phyloP scores from a whole-genome alignment of 2,113 vertebrate genomes.

The Charina bottae region DNA sequence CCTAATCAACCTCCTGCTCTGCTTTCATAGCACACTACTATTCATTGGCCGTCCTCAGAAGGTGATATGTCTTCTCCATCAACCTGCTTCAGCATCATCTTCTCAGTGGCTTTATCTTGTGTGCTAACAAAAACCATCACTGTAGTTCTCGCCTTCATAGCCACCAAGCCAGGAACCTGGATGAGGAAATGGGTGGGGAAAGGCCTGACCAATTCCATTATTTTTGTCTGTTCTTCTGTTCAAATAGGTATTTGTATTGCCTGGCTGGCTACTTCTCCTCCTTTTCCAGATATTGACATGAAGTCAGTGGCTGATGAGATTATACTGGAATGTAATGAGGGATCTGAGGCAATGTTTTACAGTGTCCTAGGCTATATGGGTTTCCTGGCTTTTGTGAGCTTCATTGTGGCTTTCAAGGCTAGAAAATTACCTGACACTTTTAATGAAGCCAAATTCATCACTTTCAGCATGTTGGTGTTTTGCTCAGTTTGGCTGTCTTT shows the following conservation, averaged over 20 bases:
- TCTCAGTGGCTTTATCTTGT: constrained; percentile 1
- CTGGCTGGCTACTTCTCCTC: background rate
- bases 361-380: background rate
- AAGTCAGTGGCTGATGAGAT: background rate
- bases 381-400: constrained; percentile 3
- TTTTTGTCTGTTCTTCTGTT: background rate
- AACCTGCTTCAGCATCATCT: background rate
- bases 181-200: constrained; percentile 16
- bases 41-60: background rate
- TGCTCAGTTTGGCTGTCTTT: constrained; percentile 15
- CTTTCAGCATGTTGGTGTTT: constrained; percentile 14
- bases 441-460: constrained; percentile 11
- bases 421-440: constrained; percentile 1
- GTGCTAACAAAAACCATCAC: constrained; percentile 8
- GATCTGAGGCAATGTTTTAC: background rate
- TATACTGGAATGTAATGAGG: constrained; percentile 8
- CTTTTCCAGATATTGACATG: background rate
- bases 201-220: background rate
- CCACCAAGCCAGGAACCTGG: constrained; percentile 5
- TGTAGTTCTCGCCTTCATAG: constrained; percentile 9
- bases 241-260: background rate
- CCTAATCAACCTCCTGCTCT: background rate
- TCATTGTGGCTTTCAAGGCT: constrained; percentile 1
- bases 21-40: background rate
- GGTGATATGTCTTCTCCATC: background rate